phyloP scores from a whole-genome alignment of 2,797 vertebrate species.

The Lacerta agilis region DNA sequence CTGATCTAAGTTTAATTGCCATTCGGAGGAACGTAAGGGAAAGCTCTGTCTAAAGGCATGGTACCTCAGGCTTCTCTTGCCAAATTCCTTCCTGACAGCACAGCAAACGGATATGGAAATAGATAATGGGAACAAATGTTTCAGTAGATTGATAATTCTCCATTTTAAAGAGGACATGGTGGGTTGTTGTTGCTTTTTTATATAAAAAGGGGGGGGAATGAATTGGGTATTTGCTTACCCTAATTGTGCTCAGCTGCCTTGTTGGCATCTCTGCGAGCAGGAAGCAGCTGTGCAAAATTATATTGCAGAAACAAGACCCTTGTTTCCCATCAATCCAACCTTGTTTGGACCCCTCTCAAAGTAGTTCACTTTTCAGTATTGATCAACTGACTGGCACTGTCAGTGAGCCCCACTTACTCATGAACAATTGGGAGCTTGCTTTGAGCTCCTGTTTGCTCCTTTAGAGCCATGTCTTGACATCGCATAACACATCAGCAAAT shows the following conservation, averaged over 20 bases:
- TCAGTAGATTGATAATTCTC: slow-evolving; percentile 15
- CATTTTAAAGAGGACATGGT: neutral
- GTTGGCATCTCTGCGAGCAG: slow-evolving; percentile 29
- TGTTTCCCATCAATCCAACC: neutral
- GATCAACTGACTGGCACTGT: no score
- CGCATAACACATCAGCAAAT: no score
- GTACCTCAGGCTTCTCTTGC: slow-evolving; percentile 52
- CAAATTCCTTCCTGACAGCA: slow-evolving; percentile 71
- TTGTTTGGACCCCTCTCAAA: neutral
- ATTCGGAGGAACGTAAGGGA: slow-evolving; percentile 63
- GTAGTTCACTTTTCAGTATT: neutral
- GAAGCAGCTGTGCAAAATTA: slow-evolving; percentile 27
- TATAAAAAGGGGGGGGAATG: neutral
- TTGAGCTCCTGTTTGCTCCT: no score
- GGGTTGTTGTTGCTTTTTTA: neutral
- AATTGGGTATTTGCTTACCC: neutral
- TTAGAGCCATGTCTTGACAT: no score
- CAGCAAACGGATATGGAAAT: slow-evolving; percentile 72
- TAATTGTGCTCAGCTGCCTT: neutral
- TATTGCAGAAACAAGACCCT: neutral
- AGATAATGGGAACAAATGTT: slow-evolving; percentile 52
- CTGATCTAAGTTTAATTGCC: slow-evolving; percentile 73
- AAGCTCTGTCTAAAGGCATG: slow-evolving; percentile 65
- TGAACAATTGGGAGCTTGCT: no score
- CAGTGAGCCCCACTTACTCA: no score